These are phyloP conservation scores for Scylla paramamosain DNA, from an alignment of 1,140 invertebrate species.

Conservation along the genomic window DNA sequence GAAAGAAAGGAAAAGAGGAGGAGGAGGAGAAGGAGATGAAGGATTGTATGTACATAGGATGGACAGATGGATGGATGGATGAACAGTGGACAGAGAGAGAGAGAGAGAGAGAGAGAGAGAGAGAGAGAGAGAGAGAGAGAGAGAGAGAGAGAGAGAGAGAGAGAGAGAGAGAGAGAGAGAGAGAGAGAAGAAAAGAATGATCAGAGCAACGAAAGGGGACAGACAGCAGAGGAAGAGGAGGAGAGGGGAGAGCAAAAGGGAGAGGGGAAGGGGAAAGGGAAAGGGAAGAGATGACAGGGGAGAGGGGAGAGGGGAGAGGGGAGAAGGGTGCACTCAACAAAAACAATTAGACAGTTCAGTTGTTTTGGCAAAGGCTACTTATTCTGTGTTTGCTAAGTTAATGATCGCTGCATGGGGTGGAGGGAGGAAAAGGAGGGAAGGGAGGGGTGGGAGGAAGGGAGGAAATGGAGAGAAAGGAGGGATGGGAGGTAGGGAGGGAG, in stretches of 20 bases:
- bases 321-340: neutral
- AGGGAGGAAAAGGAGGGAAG: neutral
- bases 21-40: no score
- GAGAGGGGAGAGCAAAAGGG: neutral
- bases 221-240: neutral
- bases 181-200: no score
- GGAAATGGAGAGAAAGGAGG: neutral
- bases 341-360: constrained; percentile 15
- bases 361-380: constrained; percentile 13
- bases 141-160: no score
- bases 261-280: neutral
- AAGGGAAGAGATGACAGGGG: neutral
- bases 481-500: neutral
- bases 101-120: no score
- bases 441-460: no score
- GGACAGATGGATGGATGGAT: no score
- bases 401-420: neutral
- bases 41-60: no score
- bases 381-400: constrained; percentile 4
- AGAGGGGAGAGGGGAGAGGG: neutral
- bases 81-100: no score
- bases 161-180: no score
- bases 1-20: no score
- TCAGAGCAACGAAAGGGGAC: no score
- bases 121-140: no score